Percentiles rank a stretch among this genome's conserved stretches.
Conservation (phyloP, 2,797 vertebrate genomes). For the Sebastes taczanowskii region DNA sequence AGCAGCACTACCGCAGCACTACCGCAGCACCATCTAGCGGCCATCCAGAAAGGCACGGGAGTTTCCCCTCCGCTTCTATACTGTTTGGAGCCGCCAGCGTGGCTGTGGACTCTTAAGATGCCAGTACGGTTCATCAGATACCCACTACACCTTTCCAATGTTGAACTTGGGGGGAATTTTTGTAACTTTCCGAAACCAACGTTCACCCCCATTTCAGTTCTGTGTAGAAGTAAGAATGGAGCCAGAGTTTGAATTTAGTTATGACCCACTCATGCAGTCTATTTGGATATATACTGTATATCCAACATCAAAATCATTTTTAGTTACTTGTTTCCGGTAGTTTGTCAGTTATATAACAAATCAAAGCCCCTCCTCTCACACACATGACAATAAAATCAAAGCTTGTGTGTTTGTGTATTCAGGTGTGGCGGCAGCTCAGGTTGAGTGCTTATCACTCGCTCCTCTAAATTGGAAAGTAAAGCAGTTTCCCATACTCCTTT, state of each 20-base stretch:
- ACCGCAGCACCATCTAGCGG: too few relatives aligned
- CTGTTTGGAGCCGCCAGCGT: too few relatives aligned
- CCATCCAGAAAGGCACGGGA: too few relatives aligned
- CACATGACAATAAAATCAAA: not conserved
- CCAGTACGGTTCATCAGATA: too few relatives aligned
- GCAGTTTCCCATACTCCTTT: slow-evolving; percentile 23
- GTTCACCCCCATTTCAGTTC: too few relatives aligned
- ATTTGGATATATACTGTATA: not conserved
- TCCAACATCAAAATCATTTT: not conserved
- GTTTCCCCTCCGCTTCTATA: too few relatives aligned
- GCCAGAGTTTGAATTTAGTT: not conserved
- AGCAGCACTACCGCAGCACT: too few relatives aligned
- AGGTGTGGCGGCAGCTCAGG: slow-evolving; percentile 11
- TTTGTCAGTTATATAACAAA: not conserved
- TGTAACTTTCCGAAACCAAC: too few relatives aligned
- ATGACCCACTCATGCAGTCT: not conserved
- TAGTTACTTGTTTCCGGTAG: not conserved
- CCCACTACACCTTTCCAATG: too few relatives aligned
- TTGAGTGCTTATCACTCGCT: slow-evolving; percentile 22
- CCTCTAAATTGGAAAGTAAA: slow-evolving; percentile 37
- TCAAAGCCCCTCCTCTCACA: not conserved
- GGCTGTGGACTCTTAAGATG: too few relatives aligned
- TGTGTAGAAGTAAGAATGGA: not conserved
- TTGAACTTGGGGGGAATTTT: too few relatives aligned
- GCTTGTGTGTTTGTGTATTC: slow-evolving; percentile 21